Conservation (phyloP, 2,888 invertebrate species). For the Theodoxus fluviatilis region DNA sequence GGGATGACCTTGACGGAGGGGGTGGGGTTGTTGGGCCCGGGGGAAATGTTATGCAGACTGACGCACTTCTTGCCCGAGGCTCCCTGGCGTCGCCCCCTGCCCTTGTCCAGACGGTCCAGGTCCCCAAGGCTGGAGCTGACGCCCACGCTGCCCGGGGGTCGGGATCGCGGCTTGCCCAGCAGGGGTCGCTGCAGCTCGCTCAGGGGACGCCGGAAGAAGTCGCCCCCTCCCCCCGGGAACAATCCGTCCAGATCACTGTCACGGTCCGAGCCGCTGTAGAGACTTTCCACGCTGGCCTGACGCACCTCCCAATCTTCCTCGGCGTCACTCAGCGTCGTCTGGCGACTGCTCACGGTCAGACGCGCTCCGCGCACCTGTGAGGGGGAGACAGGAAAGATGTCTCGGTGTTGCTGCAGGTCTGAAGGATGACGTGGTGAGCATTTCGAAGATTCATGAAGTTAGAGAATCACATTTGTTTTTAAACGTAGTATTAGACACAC, state of each 20-base stretch:
- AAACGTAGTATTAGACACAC: no score
- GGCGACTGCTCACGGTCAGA: conserved; percentile 31
- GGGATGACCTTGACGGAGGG: neutral
- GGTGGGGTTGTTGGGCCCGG: neutral
- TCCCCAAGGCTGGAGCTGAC: conserved; percentile 21
- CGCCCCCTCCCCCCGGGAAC: no score
- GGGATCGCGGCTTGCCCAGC: conserved; percentile 25
- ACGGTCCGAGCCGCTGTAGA: conserved; percentile 37
- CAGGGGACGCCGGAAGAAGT: no score
- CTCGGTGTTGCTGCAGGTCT: no score
- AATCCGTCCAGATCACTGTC: conserved; percentile 35
- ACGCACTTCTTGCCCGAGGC: neutral
- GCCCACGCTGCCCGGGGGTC: no score
- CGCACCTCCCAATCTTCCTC: conserved; percentile 32
- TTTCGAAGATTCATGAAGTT: no score
- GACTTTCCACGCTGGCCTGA: conserved; percentile 36
- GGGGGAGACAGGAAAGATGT: no score
- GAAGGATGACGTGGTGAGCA: no score
- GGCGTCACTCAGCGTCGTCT: conserved; percentile 34
- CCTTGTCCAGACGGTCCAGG: neutral
- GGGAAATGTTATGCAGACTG: neutral
- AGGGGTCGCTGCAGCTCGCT: conserved; percentile 20
- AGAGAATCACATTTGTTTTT: no score
- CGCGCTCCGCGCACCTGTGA: no score
- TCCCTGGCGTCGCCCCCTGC: neutral